Evolutionary conservation across 2,888 invertebrate genomes (phyloP).

Genomic region (Ophion slaviceki): DNA sequence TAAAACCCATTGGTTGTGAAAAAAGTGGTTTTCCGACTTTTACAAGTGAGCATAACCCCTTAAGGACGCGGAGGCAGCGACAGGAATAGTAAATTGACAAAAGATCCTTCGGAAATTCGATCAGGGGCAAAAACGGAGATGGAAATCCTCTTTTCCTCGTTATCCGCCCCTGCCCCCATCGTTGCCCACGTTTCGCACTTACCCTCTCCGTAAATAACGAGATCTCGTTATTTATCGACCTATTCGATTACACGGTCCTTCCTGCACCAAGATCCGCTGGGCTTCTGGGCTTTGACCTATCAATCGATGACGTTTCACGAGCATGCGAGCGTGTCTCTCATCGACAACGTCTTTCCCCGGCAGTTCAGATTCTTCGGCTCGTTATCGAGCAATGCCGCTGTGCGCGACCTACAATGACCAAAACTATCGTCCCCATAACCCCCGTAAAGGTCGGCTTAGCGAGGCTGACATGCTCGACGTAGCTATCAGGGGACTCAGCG

Average conservation of each 20-base stretch:
- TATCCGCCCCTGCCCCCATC: background rate
- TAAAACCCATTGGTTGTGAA: too few species aligned
- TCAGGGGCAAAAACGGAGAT: background rate
- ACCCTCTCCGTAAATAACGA: slow-evolving; percentile 62
- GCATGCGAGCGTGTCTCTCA: slow-evolving; percentile 29
- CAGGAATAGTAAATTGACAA: slow-evolving; percentile 24
- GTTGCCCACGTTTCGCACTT: slow-evolving; percentile 12
- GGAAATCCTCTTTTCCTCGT: slow-evolving; percentile 5
- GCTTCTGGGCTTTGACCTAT: slow-evolving; percentile 47
- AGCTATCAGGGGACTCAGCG: slow-evolving; percentile 39
- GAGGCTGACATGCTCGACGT: slow-evolving; percentile 7
- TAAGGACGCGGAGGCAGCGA: slow-evolving; percentile 22
- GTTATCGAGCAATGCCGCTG: slow-evolving; percentile 47
- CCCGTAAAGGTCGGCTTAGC: slow-evolving; percentile 42
- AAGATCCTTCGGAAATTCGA: slow-evolving; percentile 17
- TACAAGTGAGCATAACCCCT: too few species aligned
- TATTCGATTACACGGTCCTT: slow-evolving; percentile 60
- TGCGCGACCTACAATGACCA: background rate
- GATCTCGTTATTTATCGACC: slow-evolving; percentile 64
- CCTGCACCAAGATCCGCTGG: background rate
- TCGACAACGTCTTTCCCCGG: slow-evolving; percentile 7
- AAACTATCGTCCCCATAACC: slow-evolving; percentile 7
- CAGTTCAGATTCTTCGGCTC: slow-evolving; percentile 34
- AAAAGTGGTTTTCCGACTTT: too few species aligned
- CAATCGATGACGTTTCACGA: slow-evolving; percentile 59